These are phyloP conservation scores for Stomatorhinus ivindoensis DNA, from an alignment of 2,113 vertebrate genomes.

Conservation along the genomic window DNA sequence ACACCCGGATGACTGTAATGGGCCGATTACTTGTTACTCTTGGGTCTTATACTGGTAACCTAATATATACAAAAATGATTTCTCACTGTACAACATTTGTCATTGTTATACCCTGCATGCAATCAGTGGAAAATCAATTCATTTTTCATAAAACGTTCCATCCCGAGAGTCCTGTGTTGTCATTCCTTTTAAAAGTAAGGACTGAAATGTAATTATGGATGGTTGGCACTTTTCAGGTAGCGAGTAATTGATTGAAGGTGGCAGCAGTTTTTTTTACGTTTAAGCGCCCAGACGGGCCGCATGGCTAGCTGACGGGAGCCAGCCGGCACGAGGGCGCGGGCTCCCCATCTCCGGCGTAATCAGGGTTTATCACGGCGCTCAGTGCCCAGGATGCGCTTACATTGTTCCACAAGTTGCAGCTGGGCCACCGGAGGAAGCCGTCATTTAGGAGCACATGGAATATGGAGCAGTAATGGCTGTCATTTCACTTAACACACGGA, in stretches of 20 bases:
- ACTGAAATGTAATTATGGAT: neutral
- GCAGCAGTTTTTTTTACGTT: neutral
- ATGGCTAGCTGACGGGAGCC: neutral
- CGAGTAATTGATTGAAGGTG: neutral
- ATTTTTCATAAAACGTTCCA: neutral
- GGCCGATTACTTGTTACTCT: neutral
- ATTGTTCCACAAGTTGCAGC: neutral
- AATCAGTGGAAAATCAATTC: neutral
- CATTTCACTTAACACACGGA: conserved; percentile 51
- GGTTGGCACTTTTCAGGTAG: neutral
- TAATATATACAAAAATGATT: neutral
- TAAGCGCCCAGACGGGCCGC: neutral
- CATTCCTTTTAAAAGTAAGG: neutral
- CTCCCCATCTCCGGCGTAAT: neutral
- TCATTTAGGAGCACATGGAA: conserved; percentile 32
- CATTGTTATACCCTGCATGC: neutral
- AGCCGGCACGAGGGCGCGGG: neutral
- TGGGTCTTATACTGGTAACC: neutral
- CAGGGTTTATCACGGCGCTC: neutral
- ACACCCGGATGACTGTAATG: neutral
- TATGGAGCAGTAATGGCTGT: conserved; percentile 45
- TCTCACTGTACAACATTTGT: neutral
- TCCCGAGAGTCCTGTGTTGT: neutral
- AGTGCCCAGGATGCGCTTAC: neutral
- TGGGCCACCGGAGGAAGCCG: conserved; percentile 28